Evolutionary conservation across 2,113 vertebrate genomes (phyloP).

Genomic region (Theristicus caerulescens): DNA sequence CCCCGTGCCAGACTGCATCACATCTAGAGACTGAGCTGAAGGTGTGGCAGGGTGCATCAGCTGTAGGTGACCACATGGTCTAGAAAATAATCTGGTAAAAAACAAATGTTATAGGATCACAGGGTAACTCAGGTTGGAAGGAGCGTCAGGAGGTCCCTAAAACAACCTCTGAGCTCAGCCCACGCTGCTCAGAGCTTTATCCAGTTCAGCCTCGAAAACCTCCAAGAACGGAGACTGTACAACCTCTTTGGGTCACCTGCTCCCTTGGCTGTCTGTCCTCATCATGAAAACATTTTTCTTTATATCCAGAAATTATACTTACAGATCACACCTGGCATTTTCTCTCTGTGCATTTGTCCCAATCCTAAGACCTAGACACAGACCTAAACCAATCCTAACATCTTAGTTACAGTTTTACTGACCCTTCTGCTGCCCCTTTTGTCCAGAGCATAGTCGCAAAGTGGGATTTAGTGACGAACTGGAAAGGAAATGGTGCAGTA

Average conservation of each 20-base stretch:
- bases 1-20: neutral
- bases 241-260: neutral
- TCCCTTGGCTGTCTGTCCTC: neutral
- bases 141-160: neutral
- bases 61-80: neutral
- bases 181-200: neutral
- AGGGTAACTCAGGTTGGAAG: neutral
- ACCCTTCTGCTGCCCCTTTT: neutral
- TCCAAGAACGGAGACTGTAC: neutral
- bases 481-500: neutral
- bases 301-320: neutral
- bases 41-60: neutral
- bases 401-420: neutral
- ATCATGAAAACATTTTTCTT: fast-evolving
- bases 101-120: neutral
- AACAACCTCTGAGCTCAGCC: neutral
- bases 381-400: neutral
- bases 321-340: neutral
- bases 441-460: neutral
- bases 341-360: neutral
- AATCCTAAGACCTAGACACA: neutral
- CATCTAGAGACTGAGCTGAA: neutral
- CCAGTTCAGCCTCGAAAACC: neutral
- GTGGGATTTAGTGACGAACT: neutral
- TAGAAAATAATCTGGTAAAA: neutral